Conservation (phyloP, 2,888 invertebrate genomes). For the Oegoconia quadripuncta region DNA sequence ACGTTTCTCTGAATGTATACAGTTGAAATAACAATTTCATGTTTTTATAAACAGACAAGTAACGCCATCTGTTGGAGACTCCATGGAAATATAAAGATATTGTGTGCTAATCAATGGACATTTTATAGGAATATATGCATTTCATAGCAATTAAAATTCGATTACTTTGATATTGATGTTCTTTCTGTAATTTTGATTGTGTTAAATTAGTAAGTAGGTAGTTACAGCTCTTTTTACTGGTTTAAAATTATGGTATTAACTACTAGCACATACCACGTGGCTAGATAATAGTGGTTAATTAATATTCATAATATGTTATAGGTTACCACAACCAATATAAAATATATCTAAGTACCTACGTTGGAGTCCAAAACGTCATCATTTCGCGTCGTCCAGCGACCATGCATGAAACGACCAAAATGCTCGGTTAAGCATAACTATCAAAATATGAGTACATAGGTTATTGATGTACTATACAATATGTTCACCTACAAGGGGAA, state of each 20-base stretch:
- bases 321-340: background rate
- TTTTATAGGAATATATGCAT: no score
- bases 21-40: no score
- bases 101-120: no score
- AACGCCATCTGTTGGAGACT: conserved; percentile 42
- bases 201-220: no score
- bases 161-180: background rate
- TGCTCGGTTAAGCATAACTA: conserved; percentile 43
- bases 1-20: no score
- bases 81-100: conserved; percentile 13
- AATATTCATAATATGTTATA: background rate
- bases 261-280: no score
- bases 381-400: conserved; percentile 30
- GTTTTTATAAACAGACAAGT: conserved; percentile 18
- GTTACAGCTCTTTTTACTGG: no score
- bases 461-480: no score
- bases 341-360: background rate
- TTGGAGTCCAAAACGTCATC: conserved; percentile 7
- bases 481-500: no score
- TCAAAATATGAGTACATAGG: conserved; percentile 24
- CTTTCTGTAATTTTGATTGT: no score
- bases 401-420: conserved; percentile 40
- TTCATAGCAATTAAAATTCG: background rate
- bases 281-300: background rate
- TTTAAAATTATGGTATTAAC: no score